Percentiles rank a stretch among this genome's conserved stretches.
Conservation (phyloP, 2,888 invertebrate species). For the Hirtodrosophila alboralis region DNA sequence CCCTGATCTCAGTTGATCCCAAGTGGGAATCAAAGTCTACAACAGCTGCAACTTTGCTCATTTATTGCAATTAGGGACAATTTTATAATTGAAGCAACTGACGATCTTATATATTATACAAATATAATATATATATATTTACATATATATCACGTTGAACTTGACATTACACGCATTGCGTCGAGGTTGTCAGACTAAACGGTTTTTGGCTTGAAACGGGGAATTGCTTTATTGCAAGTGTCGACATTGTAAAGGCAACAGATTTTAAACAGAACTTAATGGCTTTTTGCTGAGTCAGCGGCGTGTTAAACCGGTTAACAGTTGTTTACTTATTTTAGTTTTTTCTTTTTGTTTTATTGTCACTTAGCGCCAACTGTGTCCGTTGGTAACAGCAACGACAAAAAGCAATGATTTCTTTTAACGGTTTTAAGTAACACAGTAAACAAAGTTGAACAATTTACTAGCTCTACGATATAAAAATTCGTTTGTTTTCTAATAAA, state of each 20-base stretch:
- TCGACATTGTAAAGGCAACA: background rate
- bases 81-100: conserved; percentile 10
- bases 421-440: conserved; percentile 7
- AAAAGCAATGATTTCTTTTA: conserved; percentile 14
- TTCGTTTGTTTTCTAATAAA: too few relatives aligned
- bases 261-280: conserved; percentile 14
- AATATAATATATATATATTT: background rate
- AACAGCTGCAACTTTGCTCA: conserved; percentile 5
- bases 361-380: conserved; percentile 47
- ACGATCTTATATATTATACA: conserved; percentile 1
- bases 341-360: conserved; percentile 28
- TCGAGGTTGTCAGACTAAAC: conserved; percentile 12
- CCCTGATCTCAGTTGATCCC: conserved; percentile 15
- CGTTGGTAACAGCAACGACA: conserved; percentile 40
- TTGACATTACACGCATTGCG: conserved; percentile 49
- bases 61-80: conserved; percentile 13
- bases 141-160: conserved; percentile 41
- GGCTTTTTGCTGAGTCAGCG: conserved; percentile 19
- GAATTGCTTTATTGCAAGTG: conserved; percentile 7
- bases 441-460: too few relatives aligned
- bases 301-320: conserved; percentile 25
- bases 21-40: conserved; percentile 14
- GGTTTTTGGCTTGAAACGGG: conserved; percentile 3
- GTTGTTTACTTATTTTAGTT: conserved; percentile 18
- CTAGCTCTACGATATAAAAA: too few relatives aligned